These are phyloP conservation scores for Sipha maydis DNA, from an alignment of 2,888 invertebrate genomes.

Conservation along the genomic window DNA sequence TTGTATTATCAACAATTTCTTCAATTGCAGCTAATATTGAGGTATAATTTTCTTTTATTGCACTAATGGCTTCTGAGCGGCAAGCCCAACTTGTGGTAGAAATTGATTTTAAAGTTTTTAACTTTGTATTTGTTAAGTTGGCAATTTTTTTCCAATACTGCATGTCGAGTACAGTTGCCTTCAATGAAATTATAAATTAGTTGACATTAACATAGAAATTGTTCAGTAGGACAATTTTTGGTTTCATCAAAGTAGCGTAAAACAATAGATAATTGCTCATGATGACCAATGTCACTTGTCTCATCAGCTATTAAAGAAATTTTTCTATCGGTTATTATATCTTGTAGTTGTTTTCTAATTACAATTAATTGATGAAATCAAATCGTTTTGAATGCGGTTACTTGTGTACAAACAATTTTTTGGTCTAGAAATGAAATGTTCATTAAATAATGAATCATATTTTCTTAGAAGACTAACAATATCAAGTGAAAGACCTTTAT, in stretches of 20 bases:
- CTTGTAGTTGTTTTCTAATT: conserved; percentile 20
- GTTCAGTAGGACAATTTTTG: conserved; percentile 7
- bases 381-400: conserved; percentile 22
- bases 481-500: neutral
- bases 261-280: conserved; percentile 25
- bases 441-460: neutral
- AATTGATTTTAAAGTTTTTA: no score
- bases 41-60: no score
- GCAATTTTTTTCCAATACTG: no score
- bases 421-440: neutral
- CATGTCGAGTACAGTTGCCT: no score
- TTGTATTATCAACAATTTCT: no score
- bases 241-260: conserved; percentile 9
- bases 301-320: conserved; percentile 16
- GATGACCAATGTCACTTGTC: conserved; percentile 12
- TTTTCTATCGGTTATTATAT: neutral
- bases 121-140: no score
- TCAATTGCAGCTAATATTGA: no score
- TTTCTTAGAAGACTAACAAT: neutral
- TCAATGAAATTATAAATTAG: no score
- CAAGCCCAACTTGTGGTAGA: no score
- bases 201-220: no score
- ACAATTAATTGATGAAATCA: neutral
- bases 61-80: no score
- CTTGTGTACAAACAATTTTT: conserved; percentile 9